A percentile compares a stretch with the other conserved stretches of the same genome.
These are phyloP conservation scores for Lepus timidus DNA, from an alignment of 2,113 vertebrate genomes.

Conservation along the genomic window DNA sequence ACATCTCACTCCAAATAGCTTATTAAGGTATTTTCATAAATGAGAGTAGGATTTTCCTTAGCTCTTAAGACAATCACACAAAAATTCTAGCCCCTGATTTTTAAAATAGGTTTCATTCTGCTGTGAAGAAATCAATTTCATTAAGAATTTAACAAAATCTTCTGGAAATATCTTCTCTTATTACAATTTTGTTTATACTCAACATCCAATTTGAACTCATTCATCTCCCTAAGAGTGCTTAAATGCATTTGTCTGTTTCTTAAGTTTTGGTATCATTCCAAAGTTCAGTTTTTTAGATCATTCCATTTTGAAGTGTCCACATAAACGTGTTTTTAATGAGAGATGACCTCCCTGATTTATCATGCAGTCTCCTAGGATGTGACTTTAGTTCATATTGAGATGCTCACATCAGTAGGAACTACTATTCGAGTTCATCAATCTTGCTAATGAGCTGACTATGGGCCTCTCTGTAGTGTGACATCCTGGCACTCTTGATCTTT, in stretches of 20 bases:
- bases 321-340: conserved; percentile 47
- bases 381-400: neutral
- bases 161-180: neutral
- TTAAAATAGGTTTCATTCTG: neutral
- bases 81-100: neutral
- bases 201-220: fast-evolving
- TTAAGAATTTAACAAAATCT: neutral
- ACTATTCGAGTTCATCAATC: conserved; percentile 61
- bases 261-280: neutral
- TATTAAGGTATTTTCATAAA: neutral
- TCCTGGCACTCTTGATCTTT: conserved; percentile 65
- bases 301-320: neutral
- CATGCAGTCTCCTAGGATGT: neutral
- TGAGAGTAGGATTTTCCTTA: neutral
- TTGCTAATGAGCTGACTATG: conserved; percentile 74
- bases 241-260: neutral
- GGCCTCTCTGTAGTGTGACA: conserved; percentile 63
- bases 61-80: neutral
- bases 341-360: neutral
- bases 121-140: neutral
- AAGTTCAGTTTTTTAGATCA: neutral
- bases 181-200: neutral
- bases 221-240: neutral
- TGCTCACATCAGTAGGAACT: neutral
- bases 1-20: neutral